These are phyloP conservation scores for Bombus waltoni DNA, from an alignment of 1,140 invertebrate species.

Conservation along the genomic window DNA sequence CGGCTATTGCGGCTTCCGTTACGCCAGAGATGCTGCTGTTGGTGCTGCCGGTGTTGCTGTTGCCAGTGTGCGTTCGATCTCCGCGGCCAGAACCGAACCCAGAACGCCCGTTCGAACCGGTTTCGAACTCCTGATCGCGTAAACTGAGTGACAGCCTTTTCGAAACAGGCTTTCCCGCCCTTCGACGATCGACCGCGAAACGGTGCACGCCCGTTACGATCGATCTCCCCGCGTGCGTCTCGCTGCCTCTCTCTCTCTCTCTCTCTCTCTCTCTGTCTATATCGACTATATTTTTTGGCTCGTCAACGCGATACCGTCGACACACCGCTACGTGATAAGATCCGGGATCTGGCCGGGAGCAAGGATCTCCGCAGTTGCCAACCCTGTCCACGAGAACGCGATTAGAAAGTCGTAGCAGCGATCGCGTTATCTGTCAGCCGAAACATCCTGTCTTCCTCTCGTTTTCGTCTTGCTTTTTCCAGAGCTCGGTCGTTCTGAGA, in stretches of 20 bases:
- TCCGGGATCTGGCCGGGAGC: conserved; percentile 5
- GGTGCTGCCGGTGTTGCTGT: conserved; percentile 25
- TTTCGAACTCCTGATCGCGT: conserved; percentile 55
- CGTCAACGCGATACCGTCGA: not conserved
- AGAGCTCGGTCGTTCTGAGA: conserved; percentile 1
- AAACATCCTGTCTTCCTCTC: conserved; percentile 54
- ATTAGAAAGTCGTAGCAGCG: conserved; percentile 59
- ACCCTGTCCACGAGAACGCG: conserved; percentile 35
- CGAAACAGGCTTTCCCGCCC: conserved; percentile 57
- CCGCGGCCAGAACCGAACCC: conserved; percentile 35
- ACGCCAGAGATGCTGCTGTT: conserved; percentile 55
- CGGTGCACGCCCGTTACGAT: conserved; percentile 56
- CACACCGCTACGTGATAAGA: not conserved
- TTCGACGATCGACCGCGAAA: conserved; percentile 53
- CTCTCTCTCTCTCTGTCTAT: not conserved
- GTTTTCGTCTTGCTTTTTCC: not conserved
- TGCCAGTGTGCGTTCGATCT: conserved; percentile 34
- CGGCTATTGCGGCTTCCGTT: conserved; percentile 71
- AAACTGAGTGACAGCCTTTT: conserved; percentile 65
- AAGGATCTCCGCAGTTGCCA: conserved; percentile 21
- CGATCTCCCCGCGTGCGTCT: not conserved
- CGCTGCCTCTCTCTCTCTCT: not conserved
- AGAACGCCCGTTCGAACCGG: conserved; percentile 58
- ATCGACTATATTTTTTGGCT: conserved; percentile 10
- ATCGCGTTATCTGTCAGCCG: conserved; percentile 47